Evolutionary conservation across 2,113 vertebrate species (phyloP).

Genomic region (Trinectes maculatus): DNA sequence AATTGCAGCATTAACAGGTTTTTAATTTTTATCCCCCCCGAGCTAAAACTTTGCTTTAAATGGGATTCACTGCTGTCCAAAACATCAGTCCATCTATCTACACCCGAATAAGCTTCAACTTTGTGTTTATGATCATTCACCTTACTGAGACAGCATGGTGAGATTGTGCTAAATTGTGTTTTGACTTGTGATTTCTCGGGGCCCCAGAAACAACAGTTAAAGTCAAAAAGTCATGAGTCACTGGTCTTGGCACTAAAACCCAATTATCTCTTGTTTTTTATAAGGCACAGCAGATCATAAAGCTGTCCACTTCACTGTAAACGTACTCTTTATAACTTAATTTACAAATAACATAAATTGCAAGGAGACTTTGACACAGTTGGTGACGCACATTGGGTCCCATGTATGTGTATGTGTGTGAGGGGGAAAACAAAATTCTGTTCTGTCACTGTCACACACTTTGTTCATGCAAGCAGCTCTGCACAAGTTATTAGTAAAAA

Average conservation of each 20-base stretch:
- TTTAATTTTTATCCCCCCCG: no score
- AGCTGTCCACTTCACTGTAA: background rate
- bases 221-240: background rate
- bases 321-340: background rate
- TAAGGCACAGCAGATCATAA: background rate
- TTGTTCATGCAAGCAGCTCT: background rate
- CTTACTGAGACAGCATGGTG: background rate
- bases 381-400: conserved; percentile 39
- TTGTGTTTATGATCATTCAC: conserved; percentile 1
- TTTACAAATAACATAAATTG: conserved; percentile 9
- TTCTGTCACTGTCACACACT: conserved; percentile 14
- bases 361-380: conserved; percentile 3
- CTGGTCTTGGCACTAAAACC: background rate
- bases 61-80: background rate
- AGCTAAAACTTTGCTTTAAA: conserved; percentile 15
- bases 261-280: background rate
- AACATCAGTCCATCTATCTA: background rate
- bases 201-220: background rate
- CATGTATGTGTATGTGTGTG: background rate
- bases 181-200: background rate
- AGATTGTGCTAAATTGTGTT: background rate
- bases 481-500: background rate
- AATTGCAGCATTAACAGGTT: no score
- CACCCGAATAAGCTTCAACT: background rate
- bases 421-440: background rate